Conservation (phyloP, 2,113 vertebrate species). For the Ameiurus melas region DNA sequence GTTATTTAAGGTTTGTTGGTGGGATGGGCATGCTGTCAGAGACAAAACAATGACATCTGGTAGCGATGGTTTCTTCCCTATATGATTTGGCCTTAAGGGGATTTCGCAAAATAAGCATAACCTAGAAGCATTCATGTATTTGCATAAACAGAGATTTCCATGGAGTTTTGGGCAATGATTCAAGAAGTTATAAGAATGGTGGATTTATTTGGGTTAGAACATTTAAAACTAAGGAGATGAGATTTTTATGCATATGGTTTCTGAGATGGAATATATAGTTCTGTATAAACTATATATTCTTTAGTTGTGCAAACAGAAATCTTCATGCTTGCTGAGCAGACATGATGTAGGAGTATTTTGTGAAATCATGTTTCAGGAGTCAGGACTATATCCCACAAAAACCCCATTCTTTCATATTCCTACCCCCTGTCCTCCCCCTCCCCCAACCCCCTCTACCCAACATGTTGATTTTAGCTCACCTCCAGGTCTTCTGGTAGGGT, state of each 20-base stretch:
- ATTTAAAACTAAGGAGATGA: slow-evolving; percentile 6
- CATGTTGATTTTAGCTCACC: slow-evolving; percentile 19
- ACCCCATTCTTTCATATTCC: neutral
- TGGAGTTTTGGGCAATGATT: neutral
- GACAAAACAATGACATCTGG: neutral
- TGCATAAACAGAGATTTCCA: neutral
- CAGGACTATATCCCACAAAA: neutral
- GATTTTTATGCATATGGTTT: slow-evolving; percentile 8
- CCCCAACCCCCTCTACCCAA: too few relatives aligned
- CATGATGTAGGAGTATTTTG: neutral
- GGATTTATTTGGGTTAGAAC: neutral
- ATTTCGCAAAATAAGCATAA: neutral
- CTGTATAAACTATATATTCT: slow-evolving; percentile 7
- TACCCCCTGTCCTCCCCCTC: too few relatives aligned
- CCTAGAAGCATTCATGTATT: neutral
- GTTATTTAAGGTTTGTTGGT: neutral
- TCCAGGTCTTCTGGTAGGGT: neutral
- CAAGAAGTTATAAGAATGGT: neutral
- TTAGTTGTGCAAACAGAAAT: slow-evolving; percentile 30
- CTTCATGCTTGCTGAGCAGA: neutral
- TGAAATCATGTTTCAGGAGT: neutral
- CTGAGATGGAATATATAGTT: slow-evolving; percentile 21
- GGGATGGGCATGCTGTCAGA: neutral
- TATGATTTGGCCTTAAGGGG: neutral
- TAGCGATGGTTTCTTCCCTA: neutral